Percentiles rank a stretch among this genome's conserved stretches.
These are phyloP conservation scores for Rhodinocichla rosea DNA, from an alignment of 2,113 vertebrate genomes.

Conservation along the genomic window DNA sequence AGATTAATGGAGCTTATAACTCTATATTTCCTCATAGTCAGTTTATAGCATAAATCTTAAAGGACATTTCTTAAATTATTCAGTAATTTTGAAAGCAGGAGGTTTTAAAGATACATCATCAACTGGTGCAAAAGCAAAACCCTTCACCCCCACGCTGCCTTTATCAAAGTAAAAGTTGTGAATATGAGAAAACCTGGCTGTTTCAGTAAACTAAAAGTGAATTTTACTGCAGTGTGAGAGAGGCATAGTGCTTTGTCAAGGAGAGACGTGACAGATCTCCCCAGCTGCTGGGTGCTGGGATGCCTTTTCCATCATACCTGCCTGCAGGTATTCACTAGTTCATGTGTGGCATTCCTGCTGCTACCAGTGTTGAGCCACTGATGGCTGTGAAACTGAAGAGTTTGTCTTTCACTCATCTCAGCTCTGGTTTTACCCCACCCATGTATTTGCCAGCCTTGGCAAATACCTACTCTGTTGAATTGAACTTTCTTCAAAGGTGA, in stretches of 20 bases:
- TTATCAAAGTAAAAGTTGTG: neutral
- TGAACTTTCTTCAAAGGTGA: neutral
- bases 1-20: neutral
- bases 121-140: neutral
- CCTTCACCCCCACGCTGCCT: rapidly evolving
- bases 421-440: neutral
- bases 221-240: neutral
- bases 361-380: neutral
- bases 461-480: neutral
- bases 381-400: neutral
- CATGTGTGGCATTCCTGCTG: neutral
- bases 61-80: neutral
- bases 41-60: neutral
- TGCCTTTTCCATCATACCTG: neutral
- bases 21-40: neutral
- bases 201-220: neutral
- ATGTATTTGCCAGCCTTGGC: neutral
- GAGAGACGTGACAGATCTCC: neutral
- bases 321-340: neutral
- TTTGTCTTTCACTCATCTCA: neutral
- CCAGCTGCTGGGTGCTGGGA: neutral
- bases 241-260: neutral
- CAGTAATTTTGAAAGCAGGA: neutral
- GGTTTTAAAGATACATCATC: neutral
- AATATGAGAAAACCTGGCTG: neutral